Evolutionary conservation across 2,888 invertebrate species (phyloP).

Genomic region (Stegana nigrithorax): DNA sequence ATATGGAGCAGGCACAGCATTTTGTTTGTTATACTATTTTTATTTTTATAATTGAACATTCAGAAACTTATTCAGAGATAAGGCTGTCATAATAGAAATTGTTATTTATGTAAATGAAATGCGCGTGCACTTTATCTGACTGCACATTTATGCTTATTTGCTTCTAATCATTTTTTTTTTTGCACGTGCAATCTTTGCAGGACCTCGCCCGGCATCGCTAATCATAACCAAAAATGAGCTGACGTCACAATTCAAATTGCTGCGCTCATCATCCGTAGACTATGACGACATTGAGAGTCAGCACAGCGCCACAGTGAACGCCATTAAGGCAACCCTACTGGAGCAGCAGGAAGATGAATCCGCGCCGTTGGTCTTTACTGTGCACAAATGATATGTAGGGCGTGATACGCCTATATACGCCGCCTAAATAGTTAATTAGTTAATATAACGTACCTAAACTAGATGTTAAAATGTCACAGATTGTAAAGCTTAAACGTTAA

Average conservation of each 20-base stretch:
- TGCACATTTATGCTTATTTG: too few species aligned
- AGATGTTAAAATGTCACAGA: neutral
- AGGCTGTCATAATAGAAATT: too few species aligned
- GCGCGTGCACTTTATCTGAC: too few species aligned
- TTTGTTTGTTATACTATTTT: too few species aligned
- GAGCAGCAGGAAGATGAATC: constrained; percentile 67
- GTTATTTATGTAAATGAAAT: too few species aligned
- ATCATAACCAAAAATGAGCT: constrained; percentile 65
- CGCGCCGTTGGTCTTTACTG: constrained; percentile 65
- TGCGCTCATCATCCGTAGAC: constrained; percentile 67
- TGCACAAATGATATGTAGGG: constrained; percentile 58
- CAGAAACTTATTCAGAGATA: too few species aligned
- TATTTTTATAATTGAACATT: too few species aligned
- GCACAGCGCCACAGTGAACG: constrained; percentile 39
- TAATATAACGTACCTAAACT: constrained; percentile 14
- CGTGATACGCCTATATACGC: neutral
- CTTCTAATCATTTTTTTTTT: too few species aligned
- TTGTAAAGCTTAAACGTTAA: neutral
- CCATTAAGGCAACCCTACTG: constrained; percentile 43
- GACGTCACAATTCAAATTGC: constrained; percentile 64
- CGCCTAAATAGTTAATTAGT: neutral
- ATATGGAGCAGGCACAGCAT: too few species aligned
- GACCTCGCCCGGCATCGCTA: constrained; percentile 66
- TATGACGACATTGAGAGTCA: constrained; percentile 68
- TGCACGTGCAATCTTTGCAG: constrained; percentile 47